phyloP scores from a whole-genome alignment of 1,140 invertebrate genomes.

The Trichonephila clavata region DNA sequence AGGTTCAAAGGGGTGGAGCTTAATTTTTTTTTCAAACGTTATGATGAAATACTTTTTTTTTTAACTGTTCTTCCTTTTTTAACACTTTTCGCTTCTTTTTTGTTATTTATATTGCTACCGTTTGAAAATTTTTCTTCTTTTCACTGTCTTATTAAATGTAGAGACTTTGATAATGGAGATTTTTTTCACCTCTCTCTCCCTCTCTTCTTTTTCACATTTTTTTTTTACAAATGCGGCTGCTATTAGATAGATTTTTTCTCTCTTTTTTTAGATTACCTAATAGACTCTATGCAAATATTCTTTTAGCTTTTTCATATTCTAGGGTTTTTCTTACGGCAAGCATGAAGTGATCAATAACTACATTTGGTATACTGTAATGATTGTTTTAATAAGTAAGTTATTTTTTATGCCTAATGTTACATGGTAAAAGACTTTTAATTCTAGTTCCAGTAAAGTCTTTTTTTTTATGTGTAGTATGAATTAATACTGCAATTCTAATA shows the following conservation, averaged over 20 bases:
- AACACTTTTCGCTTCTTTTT: constrained; percentile 71
- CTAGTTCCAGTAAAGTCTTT: not conserved
- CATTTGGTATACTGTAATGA: not conserved
- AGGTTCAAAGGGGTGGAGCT: constrained; percentile 60
- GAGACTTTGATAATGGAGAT: constrained; percentile 53
- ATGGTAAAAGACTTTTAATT: not conserved
- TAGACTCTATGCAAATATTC: constrained; percentile 52
- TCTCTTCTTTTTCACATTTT: not conserved
- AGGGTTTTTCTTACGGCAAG: not conserved
- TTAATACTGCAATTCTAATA: not conserved
- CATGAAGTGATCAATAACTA: not conserved
- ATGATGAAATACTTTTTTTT: constrained; percentile 43
- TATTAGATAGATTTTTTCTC: not conserved
- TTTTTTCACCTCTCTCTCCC: constrained; percentile 14
- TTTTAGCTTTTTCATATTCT: constrained; percentile 25
- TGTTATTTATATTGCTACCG: constrained; percentile 64
- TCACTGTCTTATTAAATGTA: constrained; percentile 75
- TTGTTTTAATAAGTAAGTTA: constrained; percentile 30
- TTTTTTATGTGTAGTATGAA: not conserved
- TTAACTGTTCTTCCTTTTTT: constrained; percentile 48
- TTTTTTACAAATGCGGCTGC: constrained; percentile 21
- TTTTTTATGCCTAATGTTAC: not conserved
- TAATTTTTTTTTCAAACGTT: not conserved
- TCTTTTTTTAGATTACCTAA: constrained; percentile 2
- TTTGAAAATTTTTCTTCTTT: constrained; percentile 57